Base-by-base conservation (phyloP, 30 jellyfish, hydroid and myxozoan species). In the Hydractinia echinata region DNA sequence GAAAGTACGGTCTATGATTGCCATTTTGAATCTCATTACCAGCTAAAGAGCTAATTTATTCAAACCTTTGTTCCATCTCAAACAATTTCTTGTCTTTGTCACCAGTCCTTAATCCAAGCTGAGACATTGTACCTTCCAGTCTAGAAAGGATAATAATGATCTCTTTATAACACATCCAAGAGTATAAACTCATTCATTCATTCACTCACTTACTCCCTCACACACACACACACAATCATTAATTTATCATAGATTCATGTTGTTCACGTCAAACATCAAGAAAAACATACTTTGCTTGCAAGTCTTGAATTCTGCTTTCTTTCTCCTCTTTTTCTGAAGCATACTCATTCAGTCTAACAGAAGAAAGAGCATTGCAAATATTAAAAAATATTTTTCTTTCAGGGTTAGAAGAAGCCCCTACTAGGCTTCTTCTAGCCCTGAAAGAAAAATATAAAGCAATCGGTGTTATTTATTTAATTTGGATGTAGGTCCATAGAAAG, bases 91-190 rank as follows among this genome's bases (percentile, higher is more conserved):
- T 95, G 62, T 93, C 99, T 53, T 93, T 93, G 54, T 93, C 99
- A 52, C 88, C 99, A 80, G 84, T 93, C 76, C 90, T 93, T 67
- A 93, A 66, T 51, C 84, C 99, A 19, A 93, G 94, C 77, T 93
- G 91, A 11, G 95, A 53, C 94, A 88, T 76, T 10, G 99, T 93
- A 61, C 96, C 96, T 71, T 93, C 95, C 81, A 93, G 86, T 83
- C 97, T 90, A 15, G 44, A 72, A 69, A 60, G 1, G 53, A 82
- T 10, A 10, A 21, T 67, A 11, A 67, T 58, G 1, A 16, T 58
- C 69, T 0, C 44, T 30, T 30, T 30, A 30, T 30, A 30, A 58
- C 19, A 11, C 19, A 58, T 58, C 69, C 15, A 58, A 58, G 19
- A 58, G 69, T 58, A 11, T 18, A 58, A 16, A 13, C 69, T 30